phyloP scores from a whole-genome alignment of 1,140 invertebrate species.

The Atopsyche davidsoni region DNA sequence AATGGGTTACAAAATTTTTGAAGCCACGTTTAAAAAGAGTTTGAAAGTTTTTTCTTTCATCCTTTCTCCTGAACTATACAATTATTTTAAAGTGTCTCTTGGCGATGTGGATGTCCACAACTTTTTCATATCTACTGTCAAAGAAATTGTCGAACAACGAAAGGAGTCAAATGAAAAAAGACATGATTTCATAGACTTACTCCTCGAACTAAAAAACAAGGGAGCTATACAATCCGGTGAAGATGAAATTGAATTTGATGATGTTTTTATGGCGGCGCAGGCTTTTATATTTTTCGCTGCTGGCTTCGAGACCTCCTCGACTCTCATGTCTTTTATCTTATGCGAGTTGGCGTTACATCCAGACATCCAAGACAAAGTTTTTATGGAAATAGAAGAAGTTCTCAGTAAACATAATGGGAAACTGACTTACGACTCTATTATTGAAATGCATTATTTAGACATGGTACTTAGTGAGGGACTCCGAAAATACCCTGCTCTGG shows the following conservation, averaged over 20 bases:
- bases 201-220: constrained; percentile 48
- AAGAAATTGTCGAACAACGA: constrained; percentile 23
- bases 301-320: constrained; percentile 40
- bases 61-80: constrained; percentile 12
- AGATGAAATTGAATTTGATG: constrained; percentile 21
- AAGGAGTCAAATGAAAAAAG: constrained; percentile 36
- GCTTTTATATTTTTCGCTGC: constrained; percentile 34
- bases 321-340: constrained; percentile 46
- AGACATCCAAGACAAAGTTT: constrained; percentile 49
- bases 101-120: constrained; percentile 29
- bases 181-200: constrained; percentile 52
- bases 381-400: constrained; percentile 49
- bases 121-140: constrained; percentile 20
- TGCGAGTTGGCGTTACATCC: constrained; percentile 53
- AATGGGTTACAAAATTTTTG: constrained; percentile 38
- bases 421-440: constrained; percentile 38
- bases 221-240: constrained; percentile 22
- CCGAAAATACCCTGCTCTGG: constrained; percentile 36
- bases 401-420: constrained; percentile 36
- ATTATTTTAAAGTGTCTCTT: constrained; percentile 14
- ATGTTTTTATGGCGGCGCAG: constrained; percentile 34
- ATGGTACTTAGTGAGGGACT: constrained; percentile 35
- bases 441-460: constrained; percentile 37
- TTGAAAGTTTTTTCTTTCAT: constrained; percentile 5
- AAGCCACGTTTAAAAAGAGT: not conserved